Evolutionary conservation across 2,113 vertebrate genomes (phyloP).

Genomic region (Sturnus vulgaris): DNA sequence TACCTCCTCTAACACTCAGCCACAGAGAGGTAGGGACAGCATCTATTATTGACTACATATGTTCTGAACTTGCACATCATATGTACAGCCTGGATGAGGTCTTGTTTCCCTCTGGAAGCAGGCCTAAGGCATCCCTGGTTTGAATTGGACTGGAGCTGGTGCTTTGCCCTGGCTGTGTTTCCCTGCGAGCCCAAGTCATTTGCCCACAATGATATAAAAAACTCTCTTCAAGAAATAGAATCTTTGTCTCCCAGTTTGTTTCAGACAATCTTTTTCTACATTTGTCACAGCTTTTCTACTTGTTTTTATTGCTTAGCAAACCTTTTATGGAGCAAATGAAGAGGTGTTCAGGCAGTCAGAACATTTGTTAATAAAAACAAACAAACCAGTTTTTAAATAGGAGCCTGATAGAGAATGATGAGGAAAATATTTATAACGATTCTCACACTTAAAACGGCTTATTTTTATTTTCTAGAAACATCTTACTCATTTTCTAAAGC

Average conservation of each 20-base stretch:
- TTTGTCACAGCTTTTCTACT: neutral
- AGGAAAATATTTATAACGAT: constrained; percentile 27
- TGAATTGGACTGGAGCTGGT: neutral
- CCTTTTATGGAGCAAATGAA: neutral
- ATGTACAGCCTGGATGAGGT: neutral
- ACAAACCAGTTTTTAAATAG: neutral
- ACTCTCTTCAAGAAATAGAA: neutral
- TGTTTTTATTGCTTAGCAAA: neutral
- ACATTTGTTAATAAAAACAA: neutral
- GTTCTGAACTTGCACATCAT: neutral
- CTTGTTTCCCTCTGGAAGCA: neutral
- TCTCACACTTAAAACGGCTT: neutral
- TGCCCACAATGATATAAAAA: neutral
- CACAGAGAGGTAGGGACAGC: neutral
- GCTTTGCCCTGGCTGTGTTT: neutral
- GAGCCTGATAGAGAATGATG: neutral
- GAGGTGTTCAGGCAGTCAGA: neutral
- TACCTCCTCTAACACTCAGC: neutral
- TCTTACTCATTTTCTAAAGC: constrained; percentile 39
- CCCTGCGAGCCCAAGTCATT: neutral
- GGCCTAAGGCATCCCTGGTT: neutral
- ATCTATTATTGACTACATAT: neutral
- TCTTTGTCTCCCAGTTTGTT: neutral
- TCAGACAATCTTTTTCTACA: neutral
- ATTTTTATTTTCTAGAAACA: constrained; percentile 40